phyloP scores from a whole-genome alignment of 1,140 invertebrate genomes.

The Penaeus chinensis region DNA sequence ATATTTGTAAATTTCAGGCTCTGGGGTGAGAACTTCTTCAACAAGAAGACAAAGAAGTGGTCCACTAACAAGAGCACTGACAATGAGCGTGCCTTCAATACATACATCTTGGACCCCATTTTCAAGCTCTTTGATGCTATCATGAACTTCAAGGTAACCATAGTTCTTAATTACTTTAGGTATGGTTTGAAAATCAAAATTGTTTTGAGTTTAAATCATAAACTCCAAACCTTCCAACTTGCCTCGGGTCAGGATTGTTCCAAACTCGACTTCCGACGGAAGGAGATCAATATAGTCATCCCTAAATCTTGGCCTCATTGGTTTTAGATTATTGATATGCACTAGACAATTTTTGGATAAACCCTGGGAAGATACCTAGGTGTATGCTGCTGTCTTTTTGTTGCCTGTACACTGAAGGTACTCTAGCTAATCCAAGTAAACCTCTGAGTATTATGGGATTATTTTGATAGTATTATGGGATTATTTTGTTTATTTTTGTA shows the following conservation, averaged over 20 bases:
- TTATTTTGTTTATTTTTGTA: too few relatives aligned
- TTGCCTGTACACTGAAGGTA: too few relatives aligned
- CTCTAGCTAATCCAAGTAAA: too few relatives aligned
- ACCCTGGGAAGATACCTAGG: too few relatives aligned
- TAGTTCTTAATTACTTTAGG: not conserved
- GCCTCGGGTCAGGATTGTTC: not conserved
- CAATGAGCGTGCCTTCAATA: slow-evolving; percentile 96
- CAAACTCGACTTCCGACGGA: not conserved
- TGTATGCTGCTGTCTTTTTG: too few relatives aligned
- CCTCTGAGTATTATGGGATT: too few relatives aligned
- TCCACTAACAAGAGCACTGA: slow-evolving; percentile 85
- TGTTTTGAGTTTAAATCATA: not conserved
- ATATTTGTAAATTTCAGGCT: slow-evolving; percentile 70
- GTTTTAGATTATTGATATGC: too few relatives aligned
- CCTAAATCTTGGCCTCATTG: not conserved
- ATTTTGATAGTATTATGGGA: too few relatives aligned
- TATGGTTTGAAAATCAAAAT: not conserved
- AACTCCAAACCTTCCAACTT: not conserved
- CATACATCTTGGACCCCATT: slow-evolving; percentile 98
- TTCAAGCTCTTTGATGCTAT: slow-evolving; percentile 98
- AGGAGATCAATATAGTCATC: not conserved
- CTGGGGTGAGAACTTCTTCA: slow-evolving; percentile 99
- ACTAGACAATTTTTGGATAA: too few relatives aligned
- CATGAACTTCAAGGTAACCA: slow-evolving; percentile 89
- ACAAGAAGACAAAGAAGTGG: slow-evolving; percentile 98